Evolutionary conservation across 2,888 invertebrate species (phyloP), one percentile per base, ranked within the genome.

Genomic region (Mamestra brassicae): DNA sequence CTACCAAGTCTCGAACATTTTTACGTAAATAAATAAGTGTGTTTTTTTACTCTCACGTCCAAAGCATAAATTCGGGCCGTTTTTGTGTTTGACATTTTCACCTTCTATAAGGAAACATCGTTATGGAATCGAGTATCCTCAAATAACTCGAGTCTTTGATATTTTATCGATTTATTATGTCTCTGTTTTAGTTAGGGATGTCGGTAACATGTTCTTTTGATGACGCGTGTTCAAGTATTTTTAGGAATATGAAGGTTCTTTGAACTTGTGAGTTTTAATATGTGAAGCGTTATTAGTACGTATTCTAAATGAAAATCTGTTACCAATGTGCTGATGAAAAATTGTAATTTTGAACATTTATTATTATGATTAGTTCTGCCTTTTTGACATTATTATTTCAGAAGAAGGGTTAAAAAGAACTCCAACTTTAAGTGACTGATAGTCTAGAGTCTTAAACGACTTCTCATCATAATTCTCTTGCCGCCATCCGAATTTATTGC

Each of bases 51-150:
- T 60, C 66, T 58, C 84, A 65, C 66, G 70, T 71, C 71, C 50
- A 45, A 55, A 73, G 57, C 67, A 68, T 74, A 80, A 77, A 80
- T 78, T 71, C 17, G 63, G 57, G 15, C 6, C 60, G 71, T 80
- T 80, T 72, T 78, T 86, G 81, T 81, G 58, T 83, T 81, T 85
- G 84, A 84, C 84, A 81, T 84, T 84, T 81, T 75, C 81, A 81
- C 86, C 76, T 84, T 65, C 45, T 79, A 13, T 71, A 75, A 64
- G 70, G 84, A 84, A 85, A 84, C 86, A 78, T 78, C 85, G 75
- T 85, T 85, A 76, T 60, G 26, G 80, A 80, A 83, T 85, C 75
- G 72, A 65, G 85, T 85, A 85, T 83, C 75, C 77, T 72, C 67
- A 69, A 80, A 85, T 85, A 85, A 83, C 74, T 63, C 57, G 77